Conservation (phyloP, 2,888 invertebrate genomes). For the Diplolepis rosae region DNA sequence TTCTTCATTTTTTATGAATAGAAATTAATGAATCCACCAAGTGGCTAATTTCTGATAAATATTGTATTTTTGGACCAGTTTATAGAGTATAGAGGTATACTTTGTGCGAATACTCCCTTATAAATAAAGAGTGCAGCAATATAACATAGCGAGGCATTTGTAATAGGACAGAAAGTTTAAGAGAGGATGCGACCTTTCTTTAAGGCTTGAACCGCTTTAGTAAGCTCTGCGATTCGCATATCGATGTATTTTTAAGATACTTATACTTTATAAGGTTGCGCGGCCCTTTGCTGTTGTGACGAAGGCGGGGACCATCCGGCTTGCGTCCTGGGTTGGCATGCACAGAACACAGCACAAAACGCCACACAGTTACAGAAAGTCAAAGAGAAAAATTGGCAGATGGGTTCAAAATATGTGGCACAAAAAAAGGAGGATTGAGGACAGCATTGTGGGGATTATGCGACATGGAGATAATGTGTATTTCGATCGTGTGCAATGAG, state of each 20-base stretch:
- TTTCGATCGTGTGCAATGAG: not conserved
- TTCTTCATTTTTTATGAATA: not conserved
- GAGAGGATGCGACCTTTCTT: constrained; percentile 27
- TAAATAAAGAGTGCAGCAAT: constrained; percentile 27
- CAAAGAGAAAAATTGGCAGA: constrained; percentile 55
- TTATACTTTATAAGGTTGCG: constrained; percentile 73
- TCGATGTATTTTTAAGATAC: constrained; percentile 54
- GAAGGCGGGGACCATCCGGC: constrained; percentile 74
- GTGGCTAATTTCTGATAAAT: not conserved
- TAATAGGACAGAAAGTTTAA: constrained; percentile 25
- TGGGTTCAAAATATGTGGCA: constrained; percentile 11
- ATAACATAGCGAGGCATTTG: constrained; percentile 28
- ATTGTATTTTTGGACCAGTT: constrained; percentile 6
- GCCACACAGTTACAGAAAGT: constrained; percentile 72
- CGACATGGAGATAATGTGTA: constrained; percentile 1
- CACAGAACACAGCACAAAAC: constrained; percentile 73
- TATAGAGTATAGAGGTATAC: not conserved
- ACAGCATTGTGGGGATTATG: constrained; percentile 15
- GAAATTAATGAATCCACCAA: constrained; percentile 5
- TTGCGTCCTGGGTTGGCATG: constrained; percentile 73
- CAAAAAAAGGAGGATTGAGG: constrained; percentile 28
- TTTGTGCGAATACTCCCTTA: constrained; percentile 22
- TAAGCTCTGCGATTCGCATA: constrained; percentile 27
- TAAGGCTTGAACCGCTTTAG: constrained; percentile 25
- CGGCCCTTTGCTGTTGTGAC: constrained; percentile 71